Evolutionary conservation across 2,888 invertebrate genomes (phyloP).

Genomic region (Halictus ligatus): DNA sequence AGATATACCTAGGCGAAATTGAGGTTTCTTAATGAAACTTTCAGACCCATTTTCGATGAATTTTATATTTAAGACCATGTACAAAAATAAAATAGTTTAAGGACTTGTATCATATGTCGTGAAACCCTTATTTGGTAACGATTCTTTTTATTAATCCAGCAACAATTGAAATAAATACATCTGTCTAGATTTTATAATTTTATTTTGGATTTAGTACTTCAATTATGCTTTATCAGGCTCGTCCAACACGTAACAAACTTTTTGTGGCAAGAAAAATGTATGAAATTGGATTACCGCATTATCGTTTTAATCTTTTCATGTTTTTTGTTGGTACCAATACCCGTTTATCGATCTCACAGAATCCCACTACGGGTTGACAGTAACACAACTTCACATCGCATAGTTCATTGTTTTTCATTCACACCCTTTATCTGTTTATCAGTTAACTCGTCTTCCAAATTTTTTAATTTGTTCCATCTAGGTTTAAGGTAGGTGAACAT

Average conservation of each 20-base stretch:
- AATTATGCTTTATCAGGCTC: background rate
- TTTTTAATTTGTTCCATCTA: constrained; percentile 41
- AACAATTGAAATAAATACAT: background rate
- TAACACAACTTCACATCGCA: constrained; percentile 37
- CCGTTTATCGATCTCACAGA: constrained; percentile 24
- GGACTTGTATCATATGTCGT: background rate
- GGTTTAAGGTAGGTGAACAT: constrained; percentile 39
- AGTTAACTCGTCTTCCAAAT: constrained; percentile 45
- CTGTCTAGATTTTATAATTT: background rate
- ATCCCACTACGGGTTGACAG: background rate
- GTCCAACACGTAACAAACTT: background rate
- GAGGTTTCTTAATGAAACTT: constrained; percentile 85
- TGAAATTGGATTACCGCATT: background rate
- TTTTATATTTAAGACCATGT: constrained; percentile 48
- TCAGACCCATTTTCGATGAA: background rate
- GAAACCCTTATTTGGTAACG: background rate
- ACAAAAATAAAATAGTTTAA: constrained; percentile 51
- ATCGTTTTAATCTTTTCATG: background rate
- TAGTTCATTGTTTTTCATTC: constrained; percentile 3
- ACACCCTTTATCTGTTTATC: constrained; percentile 20
- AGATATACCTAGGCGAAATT: constrained; percentile 97
- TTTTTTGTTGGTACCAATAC: background rate
- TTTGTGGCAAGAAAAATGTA: background rate
- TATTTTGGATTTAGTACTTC: background rate
- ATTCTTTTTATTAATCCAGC: background rate